A percentile compares a stretch with the other conserved stretches of the same genome.
These are phyloP conservation scores for Macrotus californicus DNA, from an alignment of 2,113 vertebrate species.

Conservation along the genomic window DNA sequence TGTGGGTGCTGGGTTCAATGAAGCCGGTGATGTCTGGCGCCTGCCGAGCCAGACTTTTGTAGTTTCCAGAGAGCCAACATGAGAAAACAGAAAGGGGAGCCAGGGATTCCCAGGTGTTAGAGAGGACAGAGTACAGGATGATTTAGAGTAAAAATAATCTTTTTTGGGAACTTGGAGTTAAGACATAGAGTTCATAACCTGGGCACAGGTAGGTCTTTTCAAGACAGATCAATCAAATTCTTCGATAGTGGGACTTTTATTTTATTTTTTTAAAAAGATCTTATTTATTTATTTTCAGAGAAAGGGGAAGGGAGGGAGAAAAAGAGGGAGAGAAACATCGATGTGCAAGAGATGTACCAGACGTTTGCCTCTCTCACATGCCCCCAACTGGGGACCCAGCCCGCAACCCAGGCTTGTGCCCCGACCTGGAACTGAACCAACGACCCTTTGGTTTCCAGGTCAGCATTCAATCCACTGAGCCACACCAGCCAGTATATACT, in stretches of 20 bases:
- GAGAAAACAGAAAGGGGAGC: neutral
- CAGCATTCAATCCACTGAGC: too few relatives aligned
- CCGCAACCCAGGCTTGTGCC: too few relatives aligned
- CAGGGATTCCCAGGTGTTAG: neutral
- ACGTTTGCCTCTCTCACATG: too few relatives aligned
- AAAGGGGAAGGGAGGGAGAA: too few relatives aligned
- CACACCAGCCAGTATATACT: neutral
- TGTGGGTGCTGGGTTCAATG: neutral
- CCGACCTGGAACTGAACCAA: too few relatives aligned
- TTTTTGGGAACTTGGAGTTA: neutral
- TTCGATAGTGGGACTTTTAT: neutral
- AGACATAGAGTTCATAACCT: slow-evolving; percentile 5
- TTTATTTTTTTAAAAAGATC: too few relatives aligned
- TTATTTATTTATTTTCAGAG: too few relatives aligned
- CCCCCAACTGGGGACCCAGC: too few relatives aligned
- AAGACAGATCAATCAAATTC: neutral
- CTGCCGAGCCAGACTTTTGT: neutral
- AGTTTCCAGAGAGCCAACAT: neutral
- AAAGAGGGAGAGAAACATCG: too few relatives aligned
- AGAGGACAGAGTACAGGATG: neutral
- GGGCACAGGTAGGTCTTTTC: neutral
- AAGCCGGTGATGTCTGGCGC: neutral
- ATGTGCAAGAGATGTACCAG: too few relatives aligned
- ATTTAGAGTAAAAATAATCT: neutral
- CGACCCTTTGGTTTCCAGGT: too few relatives aligned